Evolutionary conservation across 2,888 invertebrate genomes (phyloP).

Genomic region (Hartigia nigra): DNA sequence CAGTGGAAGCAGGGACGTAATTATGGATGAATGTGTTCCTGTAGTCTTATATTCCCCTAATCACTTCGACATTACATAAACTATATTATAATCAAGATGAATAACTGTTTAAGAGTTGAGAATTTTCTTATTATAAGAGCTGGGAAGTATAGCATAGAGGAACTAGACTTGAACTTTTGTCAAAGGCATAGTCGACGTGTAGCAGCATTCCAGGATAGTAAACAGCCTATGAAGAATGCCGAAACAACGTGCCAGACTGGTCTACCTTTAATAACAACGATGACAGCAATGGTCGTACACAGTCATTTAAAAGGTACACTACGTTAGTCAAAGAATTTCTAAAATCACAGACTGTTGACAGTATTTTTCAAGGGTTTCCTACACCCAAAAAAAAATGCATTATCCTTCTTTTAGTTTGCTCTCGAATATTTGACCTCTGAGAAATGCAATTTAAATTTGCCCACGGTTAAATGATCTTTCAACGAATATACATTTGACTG

Average conservation of each 20-base stretch:
- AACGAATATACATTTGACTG: neutral
- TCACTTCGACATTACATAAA: neutral
- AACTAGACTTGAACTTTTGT: neutral
- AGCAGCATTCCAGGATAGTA: neutral
- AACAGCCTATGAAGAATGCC: neutral
- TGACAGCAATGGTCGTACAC: neutral
- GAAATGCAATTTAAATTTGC: no score
- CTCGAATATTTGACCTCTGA: neutral
- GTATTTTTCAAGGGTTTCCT: no score
- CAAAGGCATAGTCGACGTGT: neutral
- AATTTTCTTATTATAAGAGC: neutral
- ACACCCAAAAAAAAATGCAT: no score
- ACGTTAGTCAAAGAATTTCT: neutral
- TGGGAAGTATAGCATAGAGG: neutral
- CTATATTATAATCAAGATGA: neutral
- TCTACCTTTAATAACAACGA: neutral
- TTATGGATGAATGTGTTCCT: neutral
- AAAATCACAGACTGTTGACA: neutral
- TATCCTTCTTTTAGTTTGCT: neutral
- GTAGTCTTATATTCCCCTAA: neutral
- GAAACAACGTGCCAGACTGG: neutral
- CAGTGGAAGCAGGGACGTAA: neutral
- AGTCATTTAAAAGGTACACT: neutral
- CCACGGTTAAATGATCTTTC: no score
- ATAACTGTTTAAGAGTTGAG: neutral